These are phyloP conservation scores for Microctonus brassicae DNA, from an alignment of 2,888 invertebrate species.

Conservation along the genomic window DNA sequence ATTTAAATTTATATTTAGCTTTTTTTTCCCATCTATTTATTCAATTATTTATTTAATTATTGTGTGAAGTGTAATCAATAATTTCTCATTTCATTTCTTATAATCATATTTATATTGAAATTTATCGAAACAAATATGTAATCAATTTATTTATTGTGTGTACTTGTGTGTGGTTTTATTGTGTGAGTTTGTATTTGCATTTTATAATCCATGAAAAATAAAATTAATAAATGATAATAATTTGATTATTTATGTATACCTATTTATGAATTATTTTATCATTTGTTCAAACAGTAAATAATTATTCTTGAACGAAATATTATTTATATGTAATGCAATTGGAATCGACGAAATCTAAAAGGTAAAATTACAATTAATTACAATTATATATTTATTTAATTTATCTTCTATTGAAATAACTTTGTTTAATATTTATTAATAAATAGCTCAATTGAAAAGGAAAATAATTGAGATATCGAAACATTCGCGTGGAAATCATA, in stretches of 20 bases:
- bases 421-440: no score
- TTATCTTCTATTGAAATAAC: no score
- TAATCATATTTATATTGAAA: background rate
- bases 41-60: constrained; percentile 6
- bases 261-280: no score
- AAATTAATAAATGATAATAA: background rate
- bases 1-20: constrained; percentile 5
- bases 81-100: background rate
- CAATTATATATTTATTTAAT: no score
- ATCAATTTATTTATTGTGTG: constrained; percentile 10
- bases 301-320: no score
- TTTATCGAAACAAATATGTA: background rate
- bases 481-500: constrained; percentile 57
- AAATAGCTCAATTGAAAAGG: no score
- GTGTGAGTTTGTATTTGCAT: constrained; percentile 14
- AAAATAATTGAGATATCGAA: no score
- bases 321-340: no score
- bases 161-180: constrained; percentile 12
- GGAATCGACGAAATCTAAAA: no score
- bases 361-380: no score
- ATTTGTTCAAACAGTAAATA: no score
- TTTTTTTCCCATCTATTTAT: background rate
- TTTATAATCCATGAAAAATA: background rate
- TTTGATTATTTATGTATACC: no score
- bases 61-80: background rate